These are phyloP conservation scores for Chymomyza amoena DNA, from an alignment of 2,888 invertebrate species.

Conservation along the genomic window DNA sequence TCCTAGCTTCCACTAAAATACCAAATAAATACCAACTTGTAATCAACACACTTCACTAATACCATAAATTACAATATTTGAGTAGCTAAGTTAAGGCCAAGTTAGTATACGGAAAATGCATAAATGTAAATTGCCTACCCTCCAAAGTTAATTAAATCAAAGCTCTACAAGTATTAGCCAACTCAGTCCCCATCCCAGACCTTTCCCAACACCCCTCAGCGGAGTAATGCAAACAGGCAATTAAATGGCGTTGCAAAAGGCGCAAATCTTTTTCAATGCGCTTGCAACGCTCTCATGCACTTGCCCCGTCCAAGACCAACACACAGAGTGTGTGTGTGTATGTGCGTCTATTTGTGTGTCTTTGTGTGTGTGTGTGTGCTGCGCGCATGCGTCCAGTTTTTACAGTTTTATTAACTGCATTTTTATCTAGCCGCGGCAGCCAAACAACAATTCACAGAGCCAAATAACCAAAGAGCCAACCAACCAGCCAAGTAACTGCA, in stretches of 20 bases:
- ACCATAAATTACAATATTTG: background rate
- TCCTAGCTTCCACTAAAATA: too few relatives aligned
- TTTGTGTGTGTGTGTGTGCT: slow-evolving; percentile 37
- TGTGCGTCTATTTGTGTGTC: slow-evolving; percentile 19
- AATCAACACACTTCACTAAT: background rate
- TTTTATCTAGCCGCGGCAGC: slow-evolving; percentile 60
- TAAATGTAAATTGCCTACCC: background rate
- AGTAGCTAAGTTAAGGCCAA: background rate
- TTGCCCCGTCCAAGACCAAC: slow-evolving; percentile 36
- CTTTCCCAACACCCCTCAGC: slow-evolving; percentile 33
- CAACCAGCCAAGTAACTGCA: slow-evolving; percentile 50
- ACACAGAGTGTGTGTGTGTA: slow-evolving; percentile 1
- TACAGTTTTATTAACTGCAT: slow-evolving; percentile 77
- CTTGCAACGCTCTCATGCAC: slow-evolving; percentile 47
- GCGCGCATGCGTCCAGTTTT: slow-evolving; percentile 77
- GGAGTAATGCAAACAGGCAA: slow-evolving; percentile 71
- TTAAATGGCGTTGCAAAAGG: slow-evolving; percentile 71
- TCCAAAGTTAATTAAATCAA: background rate
- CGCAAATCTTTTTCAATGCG: slow-evolving; percentile 42
- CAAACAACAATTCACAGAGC: slow-evolving; percentile 40
- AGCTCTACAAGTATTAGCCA: background rate
- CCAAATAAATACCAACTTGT: background rate
- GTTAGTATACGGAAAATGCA: background rate
- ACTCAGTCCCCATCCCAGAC: background rate
- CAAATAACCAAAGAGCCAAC: background rate